phyloP scores from a whole-genome alignment of 2,113 vertebrate species.

The Pionites leucogaster region DNA sequence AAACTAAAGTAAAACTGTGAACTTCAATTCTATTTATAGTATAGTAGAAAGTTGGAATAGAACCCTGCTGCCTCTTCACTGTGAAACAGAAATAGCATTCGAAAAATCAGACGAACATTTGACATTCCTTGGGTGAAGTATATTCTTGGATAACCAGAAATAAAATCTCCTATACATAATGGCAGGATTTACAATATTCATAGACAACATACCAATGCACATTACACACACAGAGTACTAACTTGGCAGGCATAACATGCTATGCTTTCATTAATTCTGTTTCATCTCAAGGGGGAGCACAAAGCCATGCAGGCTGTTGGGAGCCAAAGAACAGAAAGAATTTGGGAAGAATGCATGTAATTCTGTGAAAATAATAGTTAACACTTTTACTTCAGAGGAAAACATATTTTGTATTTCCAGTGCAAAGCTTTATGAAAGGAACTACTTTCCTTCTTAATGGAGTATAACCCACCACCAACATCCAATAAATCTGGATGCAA shows the following conservation, averaged over 20 bases:
- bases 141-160: conserved; percentile 51
- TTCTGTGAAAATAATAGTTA: conserved; percentile 53
- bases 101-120: conserved; percentile 1
- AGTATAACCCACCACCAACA: conserved; percentile 11
- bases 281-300: conserved; percentile 23
- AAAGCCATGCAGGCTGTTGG: conserved; percentile 66
- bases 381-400: conserved; percentile 60
- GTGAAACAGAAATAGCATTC: conserved; percentile 38
- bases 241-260: conserved; percentile 67
- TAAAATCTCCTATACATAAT: neutral
- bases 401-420: conserved; percentile 71
- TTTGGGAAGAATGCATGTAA: conserved; percentile 48
- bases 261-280: conserved; percentile 35
- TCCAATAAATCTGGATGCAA: conserved; percentile 46
- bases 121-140: neutral
- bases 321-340: conserved; percentile 39
- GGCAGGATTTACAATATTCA: conserved; percentile 11
- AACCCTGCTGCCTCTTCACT: conserved; percentile 52
- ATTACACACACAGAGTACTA: neutral
- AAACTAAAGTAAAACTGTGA: conserved; percentile 27
- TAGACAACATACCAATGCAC: conserved; percentile 41
- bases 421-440: conserved; percentile 71
- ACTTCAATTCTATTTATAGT: conserved; percentile 30
- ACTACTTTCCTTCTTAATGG: conserved; percentile 49
- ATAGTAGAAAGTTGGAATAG: conserved; percentile 1